Base-by-base conservation (phyloP, 1,140 invertebrate species). In the Euwallacea fornicatus region DNA sequence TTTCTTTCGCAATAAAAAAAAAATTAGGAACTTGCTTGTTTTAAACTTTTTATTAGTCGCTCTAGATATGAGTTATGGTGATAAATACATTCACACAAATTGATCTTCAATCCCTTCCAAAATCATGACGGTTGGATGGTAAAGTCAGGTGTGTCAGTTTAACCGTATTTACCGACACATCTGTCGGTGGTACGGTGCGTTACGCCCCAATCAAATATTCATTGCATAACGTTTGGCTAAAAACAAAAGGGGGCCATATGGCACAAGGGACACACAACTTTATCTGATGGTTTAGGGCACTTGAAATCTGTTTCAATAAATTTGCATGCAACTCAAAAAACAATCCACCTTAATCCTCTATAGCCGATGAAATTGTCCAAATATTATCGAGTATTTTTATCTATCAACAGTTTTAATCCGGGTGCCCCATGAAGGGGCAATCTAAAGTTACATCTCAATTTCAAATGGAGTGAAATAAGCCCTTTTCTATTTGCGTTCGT, bases 231-330 rank as follows among this genome's bases (percentile, higher is more conserved):
- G 60, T 67, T 64, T 63, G 62, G 50, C 42, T 68, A 72, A 72
- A 50, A 72, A 72, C 66, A 72, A 72, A 63, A 68, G 71, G 53
- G 58, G 13, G 71, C 71, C 71, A 72, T 72, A 72, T 72, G 71
- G 65, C 65, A 67, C 58, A 58, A 16, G 53, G 21, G 53, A 7
- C 8, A n/a, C 6, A 50, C 16, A 33, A 13, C 64, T 67, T 33
- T 33, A 33, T 33, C 21, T 33, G 21, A 33, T 33, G 21, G 21
- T 33, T 33, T 33, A 33, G 21, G 4, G 21, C 21, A 33, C 21
- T 33, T 4, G 1, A 33, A 33, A 33, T 33, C 21, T 33, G 4
- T 33, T 33, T 33, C 21, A 33, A 33, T 33, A 33, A 33, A 33
- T 33, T 33, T 33, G 21, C 42, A 41, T 61, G 21, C 13, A 43